Evolutionary conservation across 2,113 vertebrate genomes (phyloP), one percentile per base, ranked within the genome.

Genomic region (Petromus typicus): DNA sequence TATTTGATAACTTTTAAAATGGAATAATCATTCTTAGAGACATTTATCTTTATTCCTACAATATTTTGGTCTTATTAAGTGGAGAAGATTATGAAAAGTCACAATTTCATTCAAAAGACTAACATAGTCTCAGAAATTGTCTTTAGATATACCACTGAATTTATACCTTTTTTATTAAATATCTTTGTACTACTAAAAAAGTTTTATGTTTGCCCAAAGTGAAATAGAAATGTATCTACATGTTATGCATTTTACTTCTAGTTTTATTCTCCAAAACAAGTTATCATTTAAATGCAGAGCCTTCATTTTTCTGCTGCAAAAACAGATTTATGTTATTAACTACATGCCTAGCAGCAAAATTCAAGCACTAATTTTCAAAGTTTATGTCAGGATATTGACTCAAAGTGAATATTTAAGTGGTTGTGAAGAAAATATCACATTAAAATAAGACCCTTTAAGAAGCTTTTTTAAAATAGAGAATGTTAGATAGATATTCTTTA

Each of bases 271-370:
- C 92, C 30, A 23, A 97, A 97, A 80, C 13, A 40, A 76, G 40
- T 94, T 96, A 95, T 95, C 76, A 97, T 30, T 98, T 95, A 98
- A 96, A 95, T 96, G 48, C 80, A 97, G 89, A 97, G 54, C 32
- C 87, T 96, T 97, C 86, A 45, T 27, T 90, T 97, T 96, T 73
- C 90, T 91, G 8, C 54, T 91, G 64, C 83, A 97, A 93, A 97
- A 96, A 96, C 63, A 94, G 92, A 87, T 98, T 97, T 97, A 54
- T 96, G 51, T 91, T 95, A 95, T 97, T 98, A 98, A 94, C 86
- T 96, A 84, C 45, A 86, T 1, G 0, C 51, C 85, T 97, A 86
- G 48, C 63, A 98, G 95, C 80, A 96, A 81, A 95, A 92, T 97
- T 97, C 51, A 93, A 79, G 51, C 43, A 96, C 97, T 96, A 94